Conservation (phyloP, 2,113 vertebrate genomes). For the Psammodynastes pulverulentus region DNA sequence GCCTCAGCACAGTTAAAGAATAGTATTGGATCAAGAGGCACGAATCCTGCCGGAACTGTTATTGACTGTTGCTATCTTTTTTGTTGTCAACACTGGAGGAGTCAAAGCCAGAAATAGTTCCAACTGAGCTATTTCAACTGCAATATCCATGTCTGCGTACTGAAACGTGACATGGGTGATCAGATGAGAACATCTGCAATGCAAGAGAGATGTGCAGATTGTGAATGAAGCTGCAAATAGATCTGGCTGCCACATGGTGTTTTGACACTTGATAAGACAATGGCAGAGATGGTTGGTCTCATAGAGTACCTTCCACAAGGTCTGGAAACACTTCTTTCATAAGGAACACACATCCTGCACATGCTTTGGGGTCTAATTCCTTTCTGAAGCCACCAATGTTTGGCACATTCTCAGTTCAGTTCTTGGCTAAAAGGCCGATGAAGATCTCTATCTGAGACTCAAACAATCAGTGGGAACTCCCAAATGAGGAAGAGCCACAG, state of each 20-base stretch:
- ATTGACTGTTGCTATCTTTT: background rate
- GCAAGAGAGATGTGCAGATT: background rate
- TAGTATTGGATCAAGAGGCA: background rate
- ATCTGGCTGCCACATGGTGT: background rate
- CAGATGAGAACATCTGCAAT: background rate
- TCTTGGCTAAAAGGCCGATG: background rate
- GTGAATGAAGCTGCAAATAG: background rate
- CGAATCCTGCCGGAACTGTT: background rate
- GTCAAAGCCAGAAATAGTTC: background rate
- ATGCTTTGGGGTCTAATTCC: background rate
- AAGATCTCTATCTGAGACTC: background rate
- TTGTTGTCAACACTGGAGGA: background rate
- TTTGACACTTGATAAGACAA: background rate
- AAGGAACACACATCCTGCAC: background rate
- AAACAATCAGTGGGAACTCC: background rate
- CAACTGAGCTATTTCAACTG: background rate
- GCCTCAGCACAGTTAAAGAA: background rate
- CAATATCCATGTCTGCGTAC: background rate
- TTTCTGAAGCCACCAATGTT: background rate
- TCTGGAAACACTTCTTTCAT: background rate
- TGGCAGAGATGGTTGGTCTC: background rate
- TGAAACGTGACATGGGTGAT: background rate
- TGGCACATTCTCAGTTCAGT: background rate
- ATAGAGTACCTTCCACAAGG: background rate
- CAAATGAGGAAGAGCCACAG: background rate